Base-by-base conservation (phyloP, 2,888 invertebrate species). In the Trisateles emortualis region DNA sequence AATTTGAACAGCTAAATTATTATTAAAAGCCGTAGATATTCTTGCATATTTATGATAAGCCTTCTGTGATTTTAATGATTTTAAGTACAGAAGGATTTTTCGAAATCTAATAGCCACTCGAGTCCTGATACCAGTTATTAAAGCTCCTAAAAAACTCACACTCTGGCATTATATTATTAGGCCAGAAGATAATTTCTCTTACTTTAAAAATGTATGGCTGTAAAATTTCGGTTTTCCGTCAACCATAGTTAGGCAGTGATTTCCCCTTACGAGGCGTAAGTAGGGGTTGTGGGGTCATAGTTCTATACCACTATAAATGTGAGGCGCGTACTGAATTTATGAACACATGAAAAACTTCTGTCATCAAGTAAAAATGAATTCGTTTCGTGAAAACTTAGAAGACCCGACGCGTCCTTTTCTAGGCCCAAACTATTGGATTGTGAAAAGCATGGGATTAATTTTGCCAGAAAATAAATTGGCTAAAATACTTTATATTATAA, bases 341-440 rank as follows among this genome's bases (percentile, higher is more conserved):
- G 6, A 26, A 3, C 8, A 68, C 35, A 65, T 47, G 17, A 11
- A 36, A 41, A 46, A 50, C 8, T 40, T 33, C 39, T 55, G 45
- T 59, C 22, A 49, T 54, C 49, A 52, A 40, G 35, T 30, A 33
- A 64, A 42, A 29, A 72, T 86, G 45, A 68, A 69, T 44, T 54
- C 65, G 29, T 72, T 86, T 57, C 56, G 84, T 0, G 11, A 69
- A 44, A 76, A 59, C 17, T 62, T 88, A 11, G 84, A 90, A 64
- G 79, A 88, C 47, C 79, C 83, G 3, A 52, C 77, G 0, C 73
- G 70, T 45, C 86, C 84, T 13, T 64, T 88, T 1, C 62, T 90
- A 13, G 90, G 80, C 43, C 90, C 88, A n/a, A 90, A 84, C 47
- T 81, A 79, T 59, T 88, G 88, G 88, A 75, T 86, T 10, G 52